A percentile compares a stretch with the other conserved stretches of the same genome.
These are phyloP conservation scores for Druceiella hillmani DNA, from an alignment of 2,888 invertebrate species.

Conservation along the genomic window DNA sequence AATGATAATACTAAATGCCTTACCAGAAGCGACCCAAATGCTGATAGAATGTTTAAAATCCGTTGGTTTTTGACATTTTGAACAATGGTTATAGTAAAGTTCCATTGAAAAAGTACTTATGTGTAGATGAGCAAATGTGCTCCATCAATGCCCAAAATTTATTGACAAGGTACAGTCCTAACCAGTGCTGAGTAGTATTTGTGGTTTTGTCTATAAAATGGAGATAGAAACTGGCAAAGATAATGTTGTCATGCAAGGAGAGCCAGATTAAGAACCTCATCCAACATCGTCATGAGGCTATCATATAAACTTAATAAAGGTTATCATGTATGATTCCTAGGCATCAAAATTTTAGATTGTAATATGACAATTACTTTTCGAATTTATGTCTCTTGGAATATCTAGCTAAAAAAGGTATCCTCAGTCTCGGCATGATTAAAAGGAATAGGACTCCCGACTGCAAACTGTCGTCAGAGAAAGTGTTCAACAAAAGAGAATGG, in stretches of 20 bases:
- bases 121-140: constrained; percentile 28
- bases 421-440: constrained; percentile 26
- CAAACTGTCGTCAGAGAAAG: constrained; percentile 24
- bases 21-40: background rate
- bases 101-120: constrained; percentile 22
- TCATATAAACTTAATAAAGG: too few species aligned
- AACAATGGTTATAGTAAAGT: too few species aligned
- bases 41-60: constrained; percentile 18
- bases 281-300: constrained; percentile 25
- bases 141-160: constrained; percentile 25
- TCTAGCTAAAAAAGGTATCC: too few species aligned
- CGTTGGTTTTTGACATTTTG: constrained; percentile 22
- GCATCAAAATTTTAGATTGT: constrained; percentile 25
- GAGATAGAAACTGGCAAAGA: constrained; percentile 27
- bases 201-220: constrained; percentile 28
- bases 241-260: constrained; percentile 6
- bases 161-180: constrained; percentile 29
- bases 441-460: constrained; percentile 29
- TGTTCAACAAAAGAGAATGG: constrained; percentile 22
- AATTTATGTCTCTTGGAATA: background rate
- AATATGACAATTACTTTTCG: constrained; percentile 30
- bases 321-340: constrained; percentile 25
- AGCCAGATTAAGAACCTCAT: constrained; percentile 26
- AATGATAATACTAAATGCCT: constrained; percentile 12
- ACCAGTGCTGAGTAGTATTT: constrained; percentile 29